Base-by-base conservation (phyloP, 2,888 invertebrate genomes). In the Drosophila longiperda region DNA sequence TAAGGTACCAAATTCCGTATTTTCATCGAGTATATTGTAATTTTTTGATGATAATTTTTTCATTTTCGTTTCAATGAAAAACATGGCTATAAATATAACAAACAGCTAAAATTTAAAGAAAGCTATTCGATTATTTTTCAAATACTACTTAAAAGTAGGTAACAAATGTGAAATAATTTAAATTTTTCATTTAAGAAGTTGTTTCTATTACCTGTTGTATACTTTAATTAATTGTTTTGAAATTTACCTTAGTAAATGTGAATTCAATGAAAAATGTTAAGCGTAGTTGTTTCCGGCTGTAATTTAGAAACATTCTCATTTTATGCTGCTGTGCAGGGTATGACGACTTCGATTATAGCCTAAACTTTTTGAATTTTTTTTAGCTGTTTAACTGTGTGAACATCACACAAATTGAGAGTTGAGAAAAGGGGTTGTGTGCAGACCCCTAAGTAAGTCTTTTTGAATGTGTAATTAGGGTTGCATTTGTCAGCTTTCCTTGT, bases 391-490 rank as follows among this genome's bases (percentile, higher is more conserved):
- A 9, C 34, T 23, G 20, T 42, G 40, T 34, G 65, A 62, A 62
- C 50, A 20, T 55, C 65, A 12, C 38, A 55, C 17, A 50, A 40
- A 36, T 36, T 42, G 42, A 52, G 36, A 32, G 20, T 45, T 12
- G 45, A 4, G 45, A 32, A 49, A 58, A 61, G 60, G 78, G 63
- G 64, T 64, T 45, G 61, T 52, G 60, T 11, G 2, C 34, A 40
- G 33, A n/a, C 38, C 55, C 40, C 36, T 29, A 49, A 11, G 15
- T 53, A 20, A 42, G 64, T 26, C 38, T 45, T 52, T 74, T 50
- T 78, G 70, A 59, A 78, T 66, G 26, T 67, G 68, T 79, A 83
- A 86, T 83, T 79, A 86, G 84, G 87, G 84, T 82, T 82, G 78
- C 77, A 69, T 83, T 81, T 79, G 65, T 66, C 33, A 57, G 63